Base-by-base conservation (phyloP, 1,140 invertebrate species). In the Tyrophagus putrescentiae region DNA sequence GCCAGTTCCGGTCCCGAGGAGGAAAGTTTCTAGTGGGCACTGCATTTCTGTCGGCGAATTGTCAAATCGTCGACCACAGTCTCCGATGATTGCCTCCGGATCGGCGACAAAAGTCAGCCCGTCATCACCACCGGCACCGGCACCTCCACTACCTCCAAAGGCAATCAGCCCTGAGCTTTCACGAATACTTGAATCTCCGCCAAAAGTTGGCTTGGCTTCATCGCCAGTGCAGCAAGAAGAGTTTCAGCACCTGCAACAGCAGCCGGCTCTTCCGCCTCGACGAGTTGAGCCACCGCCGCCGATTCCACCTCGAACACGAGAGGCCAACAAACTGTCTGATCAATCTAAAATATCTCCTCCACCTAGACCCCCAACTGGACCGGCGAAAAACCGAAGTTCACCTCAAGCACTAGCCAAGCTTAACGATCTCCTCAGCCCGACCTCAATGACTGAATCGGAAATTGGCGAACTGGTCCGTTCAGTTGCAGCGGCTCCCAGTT, bases 361-460 rank as follows among this genome's bases (percentile, higher is more conserved):
- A 45, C 44, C 44, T 6, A 21, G n/a, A 45, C 18, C 41, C 41
- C 2, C 45, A 16, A 50, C 21, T 50, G 45, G 16, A 3, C 41
- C 18, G 3, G 3, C 41, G 41, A 42, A 42, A 42, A 42, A 42
- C 41, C 41, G 3, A 13, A 39, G 11, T 28, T 50, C 45, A 50
- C 13, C 45, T 28, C 11, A 25, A 16, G 21, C 45, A 16, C 25
- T 18, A 6, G 28, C 21, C 6, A 45, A 45, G 21, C n/a, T 50
- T 16, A 3, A 50, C 1, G 45, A 50, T 3, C 9, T 50, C 6
- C 45, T 50, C 3, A n/a, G 13, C 3, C 45, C 45, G 3, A 50
- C 21, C 9, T 50, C 45, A 50, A 50, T 50, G 45, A 50, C 45
- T 2, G 45, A 50, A 50, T 50, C 45, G 11, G 45, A 50, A 16